phyloP scores from a whole-genome alignment of 2,113 vertebrate genomes.

The Podilymbus podiceps region DNA sequence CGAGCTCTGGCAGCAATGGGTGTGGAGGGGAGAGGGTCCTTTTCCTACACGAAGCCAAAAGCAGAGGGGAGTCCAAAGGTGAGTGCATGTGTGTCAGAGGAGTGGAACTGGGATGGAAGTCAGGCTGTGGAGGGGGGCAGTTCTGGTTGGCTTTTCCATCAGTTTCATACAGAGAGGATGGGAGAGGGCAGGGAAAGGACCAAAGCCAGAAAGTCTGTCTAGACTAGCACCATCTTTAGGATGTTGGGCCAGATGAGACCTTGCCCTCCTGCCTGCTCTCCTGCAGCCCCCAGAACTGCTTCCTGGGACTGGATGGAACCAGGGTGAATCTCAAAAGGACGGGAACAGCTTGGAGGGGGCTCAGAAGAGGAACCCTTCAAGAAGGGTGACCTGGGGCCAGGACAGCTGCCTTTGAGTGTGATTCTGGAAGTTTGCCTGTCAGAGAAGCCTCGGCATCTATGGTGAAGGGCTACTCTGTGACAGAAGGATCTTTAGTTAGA shows the following conservation, averaged over 20 bases:
- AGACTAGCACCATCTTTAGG: not conserved
- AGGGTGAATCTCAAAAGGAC: not conserved
- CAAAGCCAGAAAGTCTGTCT: not conserved
- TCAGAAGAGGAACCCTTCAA: not conserved
- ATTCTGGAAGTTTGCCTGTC: not conserved
- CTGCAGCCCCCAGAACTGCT: not conserved
- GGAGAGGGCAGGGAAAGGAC: not conserved
- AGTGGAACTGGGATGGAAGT: not conserved
- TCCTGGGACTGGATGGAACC: not conserved
- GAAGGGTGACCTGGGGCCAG: not conserved
- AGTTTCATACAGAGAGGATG: not conserved
- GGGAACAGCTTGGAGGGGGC: not conserved
- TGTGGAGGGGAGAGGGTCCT: constrained; percentile 87
- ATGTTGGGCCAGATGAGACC: not conserved
- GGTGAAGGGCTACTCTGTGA: not conserved
- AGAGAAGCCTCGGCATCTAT: not conserved
- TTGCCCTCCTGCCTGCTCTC: not conserved
- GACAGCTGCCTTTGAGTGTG: not conserved
- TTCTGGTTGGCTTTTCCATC: not conserved
- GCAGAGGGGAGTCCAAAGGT: constrained; percentile 97
- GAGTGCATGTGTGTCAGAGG: not conserved
- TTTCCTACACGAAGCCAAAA: constrained; percentile 91
- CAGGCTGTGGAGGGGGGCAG: not conserved
- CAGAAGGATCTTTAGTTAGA: not conserved
- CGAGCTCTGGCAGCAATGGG: constrained; percentile 87